phyloP scores from a whole-genome alignment of 2,888 invertebrate genomes.

The Helleia helle region DNA sequence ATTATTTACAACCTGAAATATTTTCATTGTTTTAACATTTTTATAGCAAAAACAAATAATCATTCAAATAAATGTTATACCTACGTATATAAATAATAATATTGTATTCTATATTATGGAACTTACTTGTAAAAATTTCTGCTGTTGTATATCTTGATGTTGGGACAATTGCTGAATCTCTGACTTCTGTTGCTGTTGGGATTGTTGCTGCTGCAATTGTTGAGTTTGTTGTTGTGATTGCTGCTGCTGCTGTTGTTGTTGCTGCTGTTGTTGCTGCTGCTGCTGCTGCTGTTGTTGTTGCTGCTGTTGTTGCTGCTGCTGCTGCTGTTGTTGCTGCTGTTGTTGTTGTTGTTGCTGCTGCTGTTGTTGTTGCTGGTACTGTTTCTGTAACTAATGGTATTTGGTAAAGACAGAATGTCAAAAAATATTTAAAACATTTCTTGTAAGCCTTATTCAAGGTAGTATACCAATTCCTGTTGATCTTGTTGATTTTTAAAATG shows the following conservation, averaged over 20 bases:
- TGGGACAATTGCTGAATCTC: slow-evolving; percentile 61
- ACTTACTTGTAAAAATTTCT: slow-evolving; percentile 63
- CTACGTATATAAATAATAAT: too few relatives aligned
- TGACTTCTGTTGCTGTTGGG: slow-evolving; percentile 37
- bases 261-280: slow-evolving; percentile 50
- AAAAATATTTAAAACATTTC: background rate
- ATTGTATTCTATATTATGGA: too few relatives aligned
- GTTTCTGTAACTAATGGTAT: slow-evolving; percentile 44
- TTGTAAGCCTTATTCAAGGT: background rate
- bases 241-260: slow-evolving; percentile 44
- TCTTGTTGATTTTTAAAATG: slow-evolving; percentile 74
- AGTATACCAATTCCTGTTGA: slow-evolving; percentile 56
- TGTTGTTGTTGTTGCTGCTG: slow-evolving; percentile 26
- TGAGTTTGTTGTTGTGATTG: slow-evolving; percentile 41
- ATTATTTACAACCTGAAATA: slow-evolving; percentile 32
- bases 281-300: slow-evolving; percentile 47
- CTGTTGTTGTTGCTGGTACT: too few relatives aligned
- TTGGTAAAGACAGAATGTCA: background rate
- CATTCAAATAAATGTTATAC: too few relatives aligned
- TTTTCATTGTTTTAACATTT: background rate
- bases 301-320: slow-evolving; percentile 45
- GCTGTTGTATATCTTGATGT: slow-evolving; percentile 63
- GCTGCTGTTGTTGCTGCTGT: slow-evolving; percentile 29
- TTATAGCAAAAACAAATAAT: too few relatives aligned
- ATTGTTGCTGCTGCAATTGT: slow-evolving; percentile 29